Evolutionary conservation across 2,888 invertebrate genomes (phyloP).

Genomic region (Calameuta filiformis): DNA sequence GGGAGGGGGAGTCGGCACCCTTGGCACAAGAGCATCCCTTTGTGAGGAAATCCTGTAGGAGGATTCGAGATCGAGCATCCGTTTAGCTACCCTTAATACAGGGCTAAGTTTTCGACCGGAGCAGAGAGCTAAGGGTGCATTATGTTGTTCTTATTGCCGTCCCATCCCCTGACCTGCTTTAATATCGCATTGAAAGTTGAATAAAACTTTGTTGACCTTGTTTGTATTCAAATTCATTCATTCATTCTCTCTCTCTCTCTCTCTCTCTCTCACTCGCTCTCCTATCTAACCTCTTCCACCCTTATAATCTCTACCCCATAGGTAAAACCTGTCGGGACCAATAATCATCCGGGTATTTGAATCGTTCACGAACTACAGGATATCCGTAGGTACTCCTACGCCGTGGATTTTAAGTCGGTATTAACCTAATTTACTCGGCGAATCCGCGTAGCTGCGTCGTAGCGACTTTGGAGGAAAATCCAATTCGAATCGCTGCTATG

Average conservation of each 20-base stretch:
- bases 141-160: neutral
- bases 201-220: neutral
- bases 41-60: conserved; percentile 9
- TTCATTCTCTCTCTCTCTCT: too few species aligned
- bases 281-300: neutral
- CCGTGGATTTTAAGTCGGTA: conserved; percentile 25
- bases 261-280: too few species aligned
- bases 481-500: neutral
- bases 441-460: conserved; percentile 11
- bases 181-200: neutral
- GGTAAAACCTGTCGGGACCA: neutral
- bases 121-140: neutral
- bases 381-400: neutral
- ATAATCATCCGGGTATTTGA: neutral
- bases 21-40: conserved; percentile 13
- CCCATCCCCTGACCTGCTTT: too few species aligned
- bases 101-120: neutral
- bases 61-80: neutral
- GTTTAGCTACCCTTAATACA: neutral
- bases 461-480: neutral
- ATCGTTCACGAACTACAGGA: neutral
- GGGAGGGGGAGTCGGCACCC: neutral
- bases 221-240: neutral
- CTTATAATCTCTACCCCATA: neutral
- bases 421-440: conserved; percentile 28